Percentiles rank a stretch among this genome's conserved stretches.
These are phyloP conservation scores for Pachyseris speciosa DNA, from an alignment of 64 coral and sea anemone species.

Conservation along the genomic window DNA sequence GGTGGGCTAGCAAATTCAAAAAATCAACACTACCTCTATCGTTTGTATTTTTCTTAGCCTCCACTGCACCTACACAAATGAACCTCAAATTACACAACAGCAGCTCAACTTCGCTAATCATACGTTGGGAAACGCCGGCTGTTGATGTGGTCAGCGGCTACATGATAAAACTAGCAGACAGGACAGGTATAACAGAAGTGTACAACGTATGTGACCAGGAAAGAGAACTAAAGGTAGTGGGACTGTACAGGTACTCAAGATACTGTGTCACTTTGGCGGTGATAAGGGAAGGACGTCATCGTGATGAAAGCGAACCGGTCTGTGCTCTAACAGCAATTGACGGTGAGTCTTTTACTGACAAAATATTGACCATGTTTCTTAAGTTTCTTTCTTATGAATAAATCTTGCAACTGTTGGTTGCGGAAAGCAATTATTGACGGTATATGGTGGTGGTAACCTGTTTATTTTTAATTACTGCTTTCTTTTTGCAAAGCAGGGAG, in stretches of 20 bases:
- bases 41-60: background rate
- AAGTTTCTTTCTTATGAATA: too few relatives aligned
- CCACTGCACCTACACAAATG: background rate
- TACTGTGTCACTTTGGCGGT: background rate
- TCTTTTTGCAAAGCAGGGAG: too few relatives aligned
- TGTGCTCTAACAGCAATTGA: background rate
- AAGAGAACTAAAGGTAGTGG: background rate
- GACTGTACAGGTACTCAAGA: background rate
- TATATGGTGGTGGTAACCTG: too few relatives aligned
- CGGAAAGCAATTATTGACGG: too few relatives aligned
- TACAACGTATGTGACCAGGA: background rate
- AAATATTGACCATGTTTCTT: too few relatives aligned
- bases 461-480: too few relatives aligned
- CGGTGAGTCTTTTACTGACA: too few relatives aligned
- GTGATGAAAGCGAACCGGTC: background rate
- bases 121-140: background rate
- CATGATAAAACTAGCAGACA: background rate
- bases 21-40: too few relatives aligned
- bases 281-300: background rate
- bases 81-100: background rate
- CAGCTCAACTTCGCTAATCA: background rate
- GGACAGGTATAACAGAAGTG: background rate
- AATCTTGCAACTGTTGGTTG: too few relatives aligned
- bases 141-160: background rate
- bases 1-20: background rate